Evolutionary conservation across 2,888 invertebrate species (phyloP).

Genomic region (Chromoteleia sp.): DNA sequence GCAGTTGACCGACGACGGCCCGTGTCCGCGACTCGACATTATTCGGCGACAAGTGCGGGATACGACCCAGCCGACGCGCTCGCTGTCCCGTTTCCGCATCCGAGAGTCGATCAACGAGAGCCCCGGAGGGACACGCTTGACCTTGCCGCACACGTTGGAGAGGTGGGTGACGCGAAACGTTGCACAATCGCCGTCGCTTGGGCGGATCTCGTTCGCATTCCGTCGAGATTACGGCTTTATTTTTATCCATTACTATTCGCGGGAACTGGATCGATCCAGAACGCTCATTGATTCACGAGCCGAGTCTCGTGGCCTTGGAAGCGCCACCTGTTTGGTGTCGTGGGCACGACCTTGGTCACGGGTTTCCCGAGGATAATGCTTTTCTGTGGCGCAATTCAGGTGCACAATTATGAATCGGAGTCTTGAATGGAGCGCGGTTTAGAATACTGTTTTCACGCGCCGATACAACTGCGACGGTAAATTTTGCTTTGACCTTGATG

Average conservation of each 20-base stretch:
- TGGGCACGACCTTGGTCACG: not conserved
- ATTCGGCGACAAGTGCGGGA: too few relatives aligned
- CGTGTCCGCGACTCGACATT: constrained; percentile 16
- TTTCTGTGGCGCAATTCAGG: too few relatives aligned
- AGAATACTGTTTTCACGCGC: too few relatives aligned
- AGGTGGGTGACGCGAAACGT: constrained; percentile 15
- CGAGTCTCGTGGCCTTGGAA: not conserved
- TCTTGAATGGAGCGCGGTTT: too few relatives aligned
- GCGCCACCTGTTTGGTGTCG: constrained; percentile 19
- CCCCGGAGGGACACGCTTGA: not conserved
- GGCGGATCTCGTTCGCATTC: not conserved
- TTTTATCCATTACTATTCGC: constrained; percentile 9
- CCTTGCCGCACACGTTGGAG: not conserved
- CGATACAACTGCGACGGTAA: too few relatives aligned
- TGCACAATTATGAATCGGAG: too few relatives aligned
- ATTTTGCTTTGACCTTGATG: too few relatives aligned
- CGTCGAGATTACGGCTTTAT: not conserved
- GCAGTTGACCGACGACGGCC: constrained; percentile 35
- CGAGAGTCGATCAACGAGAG: too few relatives aligned
- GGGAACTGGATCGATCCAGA: constrained; percentile 23
- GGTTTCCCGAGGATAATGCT: too few relatives aligned
- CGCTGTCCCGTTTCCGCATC: too few relatives aligned
- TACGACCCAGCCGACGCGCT: too few relatives aligned
- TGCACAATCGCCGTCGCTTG: not conserved
- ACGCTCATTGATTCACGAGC: constrained; percentile 19